Base-by-base conservation (phyloP, 1,140 invertebrate genomes). In the Tetragonula clypearis region DNA sequence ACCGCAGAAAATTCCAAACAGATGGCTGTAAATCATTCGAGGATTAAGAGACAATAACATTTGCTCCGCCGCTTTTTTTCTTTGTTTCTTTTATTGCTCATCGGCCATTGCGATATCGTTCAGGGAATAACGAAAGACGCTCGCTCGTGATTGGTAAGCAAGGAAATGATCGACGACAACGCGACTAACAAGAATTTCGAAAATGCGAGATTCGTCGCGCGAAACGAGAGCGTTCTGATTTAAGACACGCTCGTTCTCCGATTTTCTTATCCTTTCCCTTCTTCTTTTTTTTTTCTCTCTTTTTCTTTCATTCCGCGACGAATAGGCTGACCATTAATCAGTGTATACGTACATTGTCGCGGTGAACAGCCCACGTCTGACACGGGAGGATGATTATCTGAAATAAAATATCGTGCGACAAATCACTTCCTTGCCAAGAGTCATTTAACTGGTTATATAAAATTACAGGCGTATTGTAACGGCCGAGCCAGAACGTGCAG, bases 351-450 rank as follows among this genome's bases (percentile, higher is more conserved):
- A 83, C 84, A 77, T 81, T 90, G 88, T 90, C 89, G 79, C 78
- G 78, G 49, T 58, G 86, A 71, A 82, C 89, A 74, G 68, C 84
- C 88, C 87, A 90, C 87, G 82, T 87, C 85, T 81, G 90, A 88
- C 89, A 85, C 75, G 77, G 41, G 76, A 82, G 85, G 84, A 91
- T 89, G 85, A 90, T 90, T 88, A 89, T 91, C 89, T 79, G 85
- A 79, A 90, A 88, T 90, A 88, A 90, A 90, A 84, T 82, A 88
- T 90, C 79, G 86, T 65, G 69, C 86, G 85, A 90, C 87, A 86
- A 87, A 91, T 91, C 89, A 81, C 79, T 90, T 90, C 89, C 84
- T 91, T 87, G 89, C 89, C 90, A 87, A 79, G 71, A 86, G 84
- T 90, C 74, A 65, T 90, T 90, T 90, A 88, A 88, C 65, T 53